Conservation (phyloP, 35 echinoderm and acorn worm species). For the Apostichopus japonicus region DNA sequence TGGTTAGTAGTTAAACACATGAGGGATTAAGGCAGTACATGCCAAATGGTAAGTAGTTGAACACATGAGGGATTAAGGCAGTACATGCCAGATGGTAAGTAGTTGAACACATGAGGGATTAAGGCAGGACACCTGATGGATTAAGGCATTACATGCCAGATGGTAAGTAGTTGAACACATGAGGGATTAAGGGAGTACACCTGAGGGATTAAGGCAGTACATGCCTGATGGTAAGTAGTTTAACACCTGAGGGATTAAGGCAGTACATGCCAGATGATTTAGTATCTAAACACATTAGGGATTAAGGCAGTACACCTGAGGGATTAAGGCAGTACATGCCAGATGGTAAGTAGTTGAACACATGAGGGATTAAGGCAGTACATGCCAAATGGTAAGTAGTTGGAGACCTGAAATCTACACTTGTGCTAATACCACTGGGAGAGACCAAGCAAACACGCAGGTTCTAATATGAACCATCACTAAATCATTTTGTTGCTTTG, state of each 20-base stretch:
- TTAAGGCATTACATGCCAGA: constrained; percentile 88
- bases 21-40: constrained; percentile 86
- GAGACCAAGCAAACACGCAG: too few relatives aligned
- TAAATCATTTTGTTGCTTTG: too few relatives aligned
- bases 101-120: too few relatives aligned
- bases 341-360: constrained; percentile 84
- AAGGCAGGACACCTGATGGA: constrained; percentile 77
- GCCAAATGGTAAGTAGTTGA: constrained; percentile 92
- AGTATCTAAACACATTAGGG: too few relatives aligned
- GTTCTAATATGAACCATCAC: too few relatives aligned
- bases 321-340: constrained; percentile 88
- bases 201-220: constrained; percentile 80
- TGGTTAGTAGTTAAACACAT: too few relatives aligned
- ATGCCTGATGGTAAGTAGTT: constrained; percentile 97
- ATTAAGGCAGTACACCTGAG: constrained; percentile 81
- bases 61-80: constrained; percentile 78
- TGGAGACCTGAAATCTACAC: too few relatives aligned
- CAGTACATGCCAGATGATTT: constrained; percentile 91
- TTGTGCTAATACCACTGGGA: too few relatives aligned
- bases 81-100: constrained; percentile 95
- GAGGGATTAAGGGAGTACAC: constrained; percentile 79
- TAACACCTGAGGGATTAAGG: constrained; percentile 81
- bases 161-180: too few relatives aligned
- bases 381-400: constrained; percentile 87
- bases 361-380: constrained; percentile 80